Percentiles rank a stretch among this genome's conserved stretches.
These are phyloP conservation scores for Clarias macrocephalus DNA, from an alignment of 2,113 vertebrate genomes.

Conservation along the genomic window DNA sequence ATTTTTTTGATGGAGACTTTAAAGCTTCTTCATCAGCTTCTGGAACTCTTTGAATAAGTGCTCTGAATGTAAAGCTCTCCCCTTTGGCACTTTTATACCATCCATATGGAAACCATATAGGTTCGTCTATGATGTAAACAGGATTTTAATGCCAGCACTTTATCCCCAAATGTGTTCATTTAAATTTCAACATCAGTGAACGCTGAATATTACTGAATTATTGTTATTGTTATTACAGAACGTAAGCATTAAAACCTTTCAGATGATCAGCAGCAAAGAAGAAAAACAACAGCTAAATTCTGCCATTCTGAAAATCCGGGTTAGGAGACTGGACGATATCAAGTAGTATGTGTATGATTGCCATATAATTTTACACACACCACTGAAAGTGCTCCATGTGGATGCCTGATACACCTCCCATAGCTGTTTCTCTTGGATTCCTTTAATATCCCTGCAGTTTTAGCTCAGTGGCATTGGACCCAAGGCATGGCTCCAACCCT, in stretches of 20 bases:
- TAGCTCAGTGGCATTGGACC: conserved; percentile 4
- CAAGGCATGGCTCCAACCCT: conserved; percentile 33
- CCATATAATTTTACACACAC: background rate
- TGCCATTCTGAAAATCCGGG: background rate
- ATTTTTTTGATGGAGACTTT: background rate
- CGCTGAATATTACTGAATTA: background rate
- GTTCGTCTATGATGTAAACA: background rate
- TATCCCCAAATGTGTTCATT: background rate
- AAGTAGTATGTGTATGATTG: background rate
- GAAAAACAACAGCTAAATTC: background rate
- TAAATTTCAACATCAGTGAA: background rate
- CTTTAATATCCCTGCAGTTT: conserved; percentile 17
- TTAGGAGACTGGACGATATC: background rate
- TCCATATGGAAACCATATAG: background rate
- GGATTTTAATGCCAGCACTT: background rate
- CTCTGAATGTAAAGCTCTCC: background rate
- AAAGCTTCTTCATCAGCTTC: background rate
- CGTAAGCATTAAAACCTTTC: background rate
- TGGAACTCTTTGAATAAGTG: background rate
- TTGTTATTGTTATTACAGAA: no score
- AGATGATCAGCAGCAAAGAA: background rate
- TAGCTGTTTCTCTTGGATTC: background rate
- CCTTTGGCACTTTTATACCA: background rate
- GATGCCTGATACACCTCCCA: background rate
- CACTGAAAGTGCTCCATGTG: background rate